Evolutionary conservation across 2,797 vertebrate genomes (phyloP), one percentile per base, ranked within the genome.

Genomic region (Mycteria americana): DNA sequence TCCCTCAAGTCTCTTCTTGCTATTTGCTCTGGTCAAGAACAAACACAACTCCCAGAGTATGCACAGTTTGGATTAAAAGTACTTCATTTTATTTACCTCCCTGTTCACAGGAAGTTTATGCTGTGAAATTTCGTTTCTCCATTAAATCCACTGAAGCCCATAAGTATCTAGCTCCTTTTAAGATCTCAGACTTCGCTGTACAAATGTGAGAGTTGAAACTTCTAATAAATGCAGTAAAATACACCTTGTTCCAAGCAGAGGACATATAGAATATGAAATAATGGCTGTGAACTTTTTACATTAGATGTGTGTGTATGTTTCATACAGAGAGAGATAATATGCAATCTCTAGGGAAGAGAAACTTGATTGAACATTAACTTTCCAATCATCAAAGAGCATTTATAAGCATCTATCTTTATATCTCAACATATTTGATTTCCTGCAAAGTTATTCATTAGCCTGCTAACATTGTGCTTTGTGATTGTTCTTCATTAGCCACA

Each of bases 401-500:
- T 93, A 67, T 94, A 19, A 81, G 30, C 41, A 87, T 92, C 80
- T 63, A n/a, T 93, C 48, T 96, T 96, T 93, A 77, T 89, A 74
- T 74, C 41, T 56, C 75, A 89, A 62, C 39, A 76, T 51, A 85
- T 39, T 5, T 94, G 53, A 85, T 73, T 94, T 97, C 50, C 64
- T 93, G n/a, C 45, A 76, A 83, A 92, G 57, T 59, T 94, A 87
- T 97, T 89, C 64, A 88, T 95, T 88, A 93, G 5, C 30, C 39
- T 62, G 24, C 59, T 93, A 89, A 86, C 21, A 35, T n/a, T 84
- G 18, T 92, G 37, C 31, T 92, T 96, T 91, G 70, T 91, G 45
- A 80, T 75, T 81, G n/a, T 67, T 96, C 19, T 95, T 93, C 81
- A 88, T 97, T 95, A 96, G 45, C 17, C 33, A 72, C 37, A 54